Conservation (phyloP, 2,113 vertebrate species). For the Notothenia coriiceps region DNA sequence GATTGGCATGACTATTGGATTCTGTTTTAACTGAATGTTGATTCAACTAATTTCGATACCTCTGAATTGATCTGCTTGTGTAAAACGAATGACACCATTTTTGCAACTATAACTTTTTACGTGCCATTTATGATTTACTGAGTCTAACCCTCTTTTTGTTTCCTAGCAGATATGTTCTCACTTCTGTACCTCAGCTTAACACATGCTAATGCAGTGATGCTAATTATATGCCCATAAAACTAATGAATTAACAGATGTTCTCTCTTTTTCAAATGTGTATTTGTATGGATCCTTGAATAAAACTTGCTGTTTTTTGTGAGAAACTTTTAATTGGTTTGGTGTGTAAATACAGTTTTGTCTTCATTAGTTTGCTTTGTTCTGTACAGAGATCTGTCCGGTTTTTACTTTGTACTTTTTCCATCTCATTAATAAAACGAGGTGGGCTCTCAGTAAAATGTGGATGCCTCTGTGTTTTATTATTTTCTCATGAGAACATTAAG, state of each 20-base stretch:
- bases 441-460: slow-evolving; percentile 11
- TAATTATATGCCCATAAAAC: slow-evolving; percentile 22
- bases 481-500: slow-evolving; percentile 14
- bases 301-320: slow-evolving; percentile 10
- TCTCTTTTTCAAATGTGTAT: slow-evolving; percentile 20
- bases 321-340: slow-evolving; percentile 30
- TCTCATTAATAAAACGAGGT: slow-evolving; percentile 59
- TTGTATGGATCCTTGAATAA: slow-evolving; percentile 11
- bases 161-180: slow-evolving; percentile 3
- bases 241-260: slow-evolving; percentile 9
- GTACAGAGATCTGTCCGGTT: slow-evolving; percentile 52
- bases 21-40: slow-evolving; percentile 23
- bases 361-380: slow-evolving; percentile 41
- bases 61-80: slow-evolving; percentile 17
- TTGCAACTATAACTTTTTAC: slow-evolving; percentile 4
- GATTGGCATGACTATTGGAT: slow-evolving; percentile 36
- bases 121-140: slow-evolving; percentile 34
- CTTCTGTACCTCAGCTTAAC: slow-evolving; percentile 21
- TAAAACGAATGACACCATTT: slow-evolving; percentile 7
- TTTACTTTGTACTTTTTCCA: slow-evolving; percentile 43
- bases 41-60: slow-evolving; percentile 16
- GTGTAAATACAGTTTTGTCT: slow-evolving; percentile 58
- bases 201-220: slow-evolving; percentile 11
- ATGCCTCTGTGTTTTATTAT: slow-evolving; percentile 10
- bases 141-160: slow-evolving; percentile 3